phyloP scores from a whole-genome alignment of 2,113 vertebrate species.

The Eulemur rufifrons region DNA sequence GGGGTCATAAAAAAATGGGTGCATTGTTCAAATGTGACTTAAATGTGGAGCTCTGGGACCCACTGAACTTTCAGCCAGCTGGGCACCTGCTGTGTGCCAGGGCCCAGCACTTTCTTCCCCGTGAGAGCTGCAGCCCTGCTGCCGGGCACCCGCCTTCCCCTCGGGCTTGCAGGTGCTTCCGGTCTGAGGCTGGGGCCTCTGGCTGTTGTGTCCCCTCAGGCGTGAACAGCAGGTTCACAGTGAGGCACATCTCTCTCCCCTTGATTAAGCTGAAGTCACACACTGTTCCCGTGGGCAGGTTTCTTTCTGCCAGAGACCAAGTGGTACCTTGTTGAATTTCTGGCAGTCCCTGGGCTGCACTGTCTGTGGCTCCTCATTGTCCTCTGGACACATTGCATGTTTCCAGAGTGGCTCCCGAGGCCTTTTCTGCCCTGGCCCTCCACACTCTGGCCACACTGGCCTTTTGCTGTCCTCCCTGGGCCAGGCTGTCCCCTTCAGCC shows the following conservation, averaged over 20 bases:
- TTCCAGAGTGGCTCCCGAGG: background rate
- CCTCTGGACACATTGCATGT: too few species aligned
- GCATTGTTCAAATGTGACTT: background rate
- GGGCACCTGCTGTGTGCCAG: background rate
- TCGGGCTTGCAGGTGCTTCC: too few species aligned
- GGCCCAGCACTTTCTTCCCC: fast-evolving
- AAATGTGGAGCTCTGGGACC: fast-evolving
- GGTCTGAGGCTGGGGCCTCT: background rate
- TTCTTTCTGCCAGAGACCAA: background rate
- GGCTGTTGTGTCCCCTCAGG: background rate
- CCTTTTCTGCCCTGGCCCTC: too few species aligned
- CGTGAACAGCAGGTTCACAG: too few species aligned
- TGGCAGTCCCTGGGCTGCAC: background rate
- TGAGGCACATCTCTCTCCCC: fast-evolving
- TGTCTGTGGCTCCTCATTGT: fast-evolving
- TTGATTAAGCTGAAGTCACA: background rate
- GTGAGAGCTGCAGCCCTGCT: background rate
- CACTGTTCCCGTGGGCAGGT: background rate
- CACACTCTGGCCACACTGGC: background rate
- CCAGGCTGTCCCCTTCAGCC: background rate
- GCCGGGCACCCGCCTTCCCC: fast-evolving
- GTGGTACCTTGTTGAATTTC: background rate
- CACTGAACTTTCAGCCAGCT: fast-evolving
- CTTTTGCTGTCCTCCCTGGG: background rate
- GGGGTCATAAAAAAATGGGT: background rate